Percentiles rank a stretch among this genome's conserved stretches.
phyloP scores from a whole-genome alignment of 2,113 vertebrate species.

The Catharus fuscescens region DNA sequence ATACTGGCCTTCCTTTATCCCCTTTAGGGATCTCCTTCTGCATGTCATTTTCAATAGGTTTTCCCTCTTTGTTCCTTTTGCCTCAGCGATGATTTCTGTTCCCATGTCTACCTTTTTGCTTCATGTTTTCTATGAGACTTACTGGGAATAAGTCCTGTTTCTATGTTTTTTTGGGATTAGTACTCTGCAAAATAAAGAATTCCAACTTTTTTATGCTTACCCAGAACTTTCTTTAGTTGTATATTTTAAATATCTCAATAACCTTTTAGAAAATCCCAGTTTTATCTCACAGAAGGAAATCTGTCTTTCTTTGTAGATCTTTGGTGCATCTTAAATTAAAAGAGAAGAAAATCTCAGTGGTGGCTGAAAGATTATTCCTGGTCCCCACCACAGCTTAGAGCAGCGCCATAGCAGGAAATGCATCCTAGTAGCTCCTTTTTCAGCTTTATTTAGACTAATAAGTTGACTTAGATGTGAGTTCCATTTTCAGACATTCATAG shows the following conservation, averaged over 20 bases:
- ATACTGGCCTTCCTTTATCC: neutral
- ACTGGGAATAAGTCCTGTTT: neutral
- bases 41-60: neutral
- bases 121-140: neutral
- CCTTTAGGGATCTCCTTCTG: neutral
- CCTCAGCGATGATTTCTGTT: neutral
- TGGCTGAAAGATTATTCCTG: neutral
- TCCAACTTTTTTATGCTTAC: neutral
- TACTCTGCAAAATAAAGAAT: neutral
- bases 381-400: neutral
- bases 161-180: neutral
- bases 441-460: neutral
- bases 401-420: neutral
- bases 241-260: neutral
- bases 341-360: neutral
- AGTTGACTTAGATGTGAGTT: neutral
- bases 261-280: neutral
- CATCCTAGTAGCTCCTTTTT: neutral
- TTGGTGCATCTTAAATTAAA: neutral
- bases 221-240: neutral
- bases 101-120: neutral
- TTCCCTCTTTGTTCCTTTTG: neutral
- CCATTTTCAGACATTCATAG: neutral
- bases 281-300: neutral
- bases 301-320: neutral